A percentile compares a stretch with the other conserved stretches of the same genome.
These are phyloP conservation scores for Periparus ater DNA, from an alignment of 2,797 vertebrate species.

Conservation along the genomic window DNA sequence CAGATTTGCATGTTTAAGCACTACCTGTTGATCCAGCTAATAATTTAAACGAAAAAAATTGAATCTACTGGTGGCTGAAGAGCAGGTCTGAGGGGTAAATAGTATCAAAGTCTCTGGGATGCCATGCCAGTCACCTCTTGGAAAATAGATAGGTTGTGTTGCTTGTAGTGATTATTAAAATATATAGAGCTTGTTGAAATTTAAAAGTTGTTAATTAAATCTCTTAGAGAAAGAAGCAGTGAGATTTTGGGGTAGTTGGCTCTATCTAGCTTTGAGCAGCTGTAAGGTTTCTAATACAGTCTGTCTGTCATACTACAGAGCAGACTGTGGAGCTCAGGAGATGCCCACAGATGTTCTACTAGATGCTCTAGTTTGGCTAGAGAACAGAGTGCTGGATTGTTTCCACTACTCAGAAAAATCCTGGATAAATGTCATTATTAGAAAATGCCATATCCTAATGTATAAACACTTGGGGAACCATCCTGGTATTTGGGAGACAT, in stretches of 20 bases:
- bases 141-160: not conserved
- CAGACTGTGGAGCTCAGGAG: not conserved
- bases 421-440: not conserved
- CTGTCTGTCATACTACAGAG: not conserved
- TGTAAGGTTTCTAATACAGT: not conserved
- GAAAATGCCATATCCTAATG: not conserved
- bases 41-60: not conserved
- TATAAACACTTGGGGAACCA: not conserved
- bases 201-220: not conserved
- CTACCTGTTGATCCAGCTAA: not conserved
- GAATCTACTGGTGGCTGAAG: not conserved
- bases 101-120: not conserved
- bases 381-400: not conserved
- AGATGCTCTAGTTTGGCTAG: not conserved
- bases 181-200: not conserved
- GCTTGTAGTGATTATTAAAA: not conserved
- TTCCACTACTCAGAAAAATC: not conserved
- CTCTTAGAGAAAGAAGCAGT: not conserved
- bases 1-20: not conserved
- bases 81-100: not conserved
- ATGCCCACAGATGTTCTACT: accelerated
- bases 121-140: not conserved
- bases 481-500: not conserved
- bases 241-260: not conserved
- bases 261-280: not conserved